Evolutionary conservation across 2,888 invertebrate genomes (phyloP), one percentile per base, ranked within the genome.

Genomic region (Griposia aprilina): DNA sequence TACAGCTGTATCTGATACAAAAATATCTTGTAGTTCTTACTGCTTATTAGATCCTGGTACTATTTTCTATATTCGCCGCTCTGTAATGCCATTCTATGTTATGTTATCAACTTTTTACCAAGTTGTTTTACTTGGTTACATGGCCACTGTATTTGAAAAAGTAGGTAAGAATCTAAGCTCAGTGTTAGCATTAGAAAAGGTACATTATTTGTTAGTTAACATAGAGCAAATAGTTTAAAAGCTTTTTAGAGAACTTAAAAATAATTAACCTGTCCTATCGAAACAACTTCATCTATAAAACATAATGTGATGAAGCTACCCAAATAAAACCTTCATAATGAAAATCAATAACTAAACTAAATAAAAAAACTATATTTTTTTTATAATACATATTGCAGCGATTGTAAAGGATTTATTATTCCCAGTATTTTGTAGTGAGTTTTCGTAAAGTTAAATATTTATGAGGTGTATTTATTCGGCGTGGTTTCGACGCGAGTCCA

Each of bases 391-490:
- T 75, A 81, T 65, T 85, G 26, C 76, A 75, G 41, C 30, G 13
- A 30, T 79, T 81, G 69, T 74, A 72, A 83, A 81, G 11, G 0
- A 73, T 74, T 76, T 81, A 78, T 68, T 76, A 85, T 82, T 68
- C 59, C 20, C 75, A 66, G 66, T 77, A 79, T 86, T 75, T 75
- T 75, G 71, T 74, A 84, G 60, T 78, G 74, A 76, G 73, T 80
- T 86, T 86, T 87, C 81, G 82, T 80, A 83, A 86, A 86, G 80
- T 86, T 86, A 89, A 90, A 90, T 90, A 90, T 92, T 90, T 90
- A 91, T 91, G 88, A 90, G 88, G 78, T 84, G 83, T 84, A 88
- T 90, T 91, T 89, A 90, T 89, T 87, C 88, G 60, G 80, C 83
- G 74, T 83, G 81, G 85, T 81, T 87, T 84, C 84, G 78, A 87